phyloP scores from a whole-genome alignment of 2,113 vertebrate genomes.

The Bubalus kerabau region DNA sequence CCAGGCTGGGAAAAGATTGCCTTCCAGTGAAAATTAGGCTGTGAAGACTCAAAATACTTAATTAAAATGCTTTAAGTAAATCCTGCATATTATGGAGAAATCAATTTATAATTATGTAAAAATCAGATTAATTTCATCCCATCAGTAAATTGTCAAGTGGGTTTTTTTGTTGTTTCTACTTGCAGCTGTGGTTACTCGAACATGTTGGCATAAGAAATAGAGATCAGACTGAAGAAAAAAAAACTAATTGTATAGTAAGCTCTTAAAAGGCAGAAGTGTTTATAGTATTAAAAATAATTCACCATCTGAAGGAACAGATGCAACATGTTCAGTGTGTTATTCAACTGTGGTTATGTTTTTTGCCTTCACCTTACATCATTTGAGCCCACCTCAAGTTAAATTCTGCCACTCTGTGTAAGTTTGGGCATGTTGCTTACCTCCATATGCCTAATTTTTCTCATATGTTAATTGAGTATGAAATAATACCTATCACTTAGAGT shows the following conservation, averaged over 20 bases:
- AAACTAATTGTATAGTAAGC: neutral
- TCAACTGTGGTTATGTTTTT: neutral
- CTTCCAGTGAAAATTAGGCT: conserved; percentile 26
- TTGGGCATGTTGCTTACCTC: neutral
- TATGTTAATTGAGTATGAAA: neutral
- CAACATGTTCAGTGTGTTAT: neutral
- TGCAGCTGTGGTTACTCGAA: conserved; percentile 10
- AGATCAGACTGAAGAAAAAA: neutral
- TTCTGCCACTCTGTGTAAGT: neutral
- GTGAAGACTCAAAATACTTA: conserved; percentile 45
- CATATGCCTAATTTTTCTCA: neutral
- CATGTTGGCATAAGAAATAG: conserved; percentile 19
- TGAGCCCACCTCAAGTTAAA: neutral
- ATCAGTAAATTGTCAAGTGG: conserved; percentile 51
- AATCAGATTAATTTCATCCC: conserved; percentile 58
- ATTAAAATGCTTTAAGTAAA: conserved; percentile 57
- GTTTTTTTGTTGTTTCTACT: neutral
- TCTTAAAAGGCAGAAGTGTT: neutral
- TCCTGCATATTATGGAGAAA: conserved; percentile 40
- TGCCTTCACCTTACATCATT: neutral
- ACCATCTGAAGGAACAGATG: neutral
- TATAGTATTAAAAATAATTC: neutral
- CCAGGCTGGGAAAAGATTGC: conserved; percentile 2
- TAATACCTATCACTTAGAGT: neutral
- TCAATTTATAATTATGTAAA: conserved; percentile 59